A percentile compares a stretch with the other conserved stretches of the same genome.
These are phyloP conservation scores for Musca vetustissima DNA, from an alignment of 1,140 invertebrate genomes.

Conservation along the genomic window DNA sequence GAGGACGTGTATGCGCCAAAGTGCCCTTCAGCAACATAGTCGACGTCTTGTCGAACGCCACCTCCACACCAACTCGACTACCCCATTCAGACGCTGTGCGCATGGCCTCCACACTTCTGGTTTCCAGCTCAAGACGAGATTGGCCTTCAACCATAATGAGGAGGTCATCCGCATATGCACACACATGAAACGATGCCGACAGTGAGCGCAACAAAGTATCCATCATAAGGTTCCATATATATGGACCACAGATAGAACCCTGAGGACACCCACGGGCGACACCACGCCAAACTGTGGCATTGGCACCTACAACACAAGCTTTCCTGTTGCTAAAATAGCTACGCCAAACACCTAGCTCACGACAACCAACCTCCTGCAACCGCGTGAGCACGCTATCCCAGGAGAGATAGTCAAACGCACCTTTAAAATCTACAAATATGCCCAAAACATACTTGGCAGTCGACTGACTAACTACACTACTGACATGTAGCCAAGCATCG, in stretches of 20 bases:
- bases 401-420: neutral
- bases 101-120: slow-evolving; percentile 8
- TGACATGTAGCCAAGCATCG: neutral
- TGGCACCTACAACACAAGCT: slow-evolving; percentile 12
- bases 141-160: slow-evolving; percentile 28
- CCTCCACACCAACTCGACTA: slow-evolving; percentile 16
- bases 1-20: neutral
- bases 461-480: slow-evolving; percentile 9
- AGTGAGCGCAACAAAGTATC: slow-evolving; percentile 29
- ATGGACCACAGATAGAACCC: no score
- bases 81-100: neutral
- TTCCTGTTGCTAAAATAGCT: slow-evolving; percentile 22
- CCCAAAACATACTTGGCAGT: slow-evolving; percentile 27
- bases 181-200: neutral
- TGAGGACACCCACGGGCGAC: slow-evolving; percentile 31
- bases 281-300: slow-evolving; percentile 3
- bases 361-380: slow-evolving; percentile 6
- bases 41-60: slow-evolving; percentile 1
- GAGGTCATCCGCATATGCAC: slow-evolving; percentile 38
- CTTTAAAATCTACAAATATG: slow-evolving; percentile 26
- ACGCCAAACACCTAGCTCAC: neutral
- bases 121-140: slow-evolving; percentile 27
- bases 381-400: neutral
- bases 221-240: slow-evolving; percentile 40
- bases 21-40: neutral